Percentiles rank a stretch among this genome's conserved stretches.
These are phyloP conservation scores for Pristionchus entomophagus DNA, from an alignment of 2,888 invertebrate species.

Conservation along the genomic window DNA sequence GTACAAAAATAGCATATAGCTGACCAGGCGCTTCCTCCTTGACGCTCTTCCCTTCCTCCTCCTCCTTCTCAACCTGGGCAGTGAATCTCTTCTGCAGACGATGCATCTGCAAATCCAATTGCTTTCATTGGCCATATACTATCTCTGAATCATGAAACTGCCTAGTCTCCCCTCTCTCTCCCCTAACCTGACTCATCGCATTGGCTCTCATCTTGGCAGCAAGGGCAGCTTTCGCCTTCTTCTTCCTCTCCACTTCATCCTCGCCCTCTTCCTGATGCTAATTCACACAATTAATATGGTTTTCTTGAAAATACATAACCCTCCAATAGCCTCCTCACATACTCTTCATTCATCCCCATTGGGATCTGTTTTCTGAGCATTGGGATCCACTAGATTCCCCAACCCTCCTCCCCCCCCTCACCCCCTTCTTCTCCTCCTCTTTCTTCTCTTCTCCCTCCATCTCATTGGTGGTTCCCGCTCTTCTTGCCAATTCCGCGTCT, in stretches of 20 bases:
- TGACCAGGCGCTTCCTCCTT: conserved; percentile 47
- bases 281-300: no score
- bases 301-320: no score
- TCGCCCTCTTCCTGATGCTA: neutral
- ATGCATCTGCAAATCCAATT: conserved; percentile 54
- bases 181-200: conserved; percentile 61
- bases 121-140: neutral
- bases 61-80: conserved; percentile 46
- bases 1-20: neutral
- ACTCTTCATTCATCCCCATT: no score
- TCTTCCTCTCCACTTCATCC: conserved; percentile 44
- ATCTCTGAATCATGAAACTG: neutral
- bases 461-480: conserved; percentile 13
- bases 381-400: no score
- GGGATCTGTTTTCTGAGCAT: no score
- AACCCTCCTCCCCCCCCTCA: no score
- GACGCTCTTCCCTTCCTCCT: neutral
- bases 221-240: conserved; percentile 54
- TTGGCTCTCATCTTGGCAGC: conserved; percentile 67
- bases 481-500: neutral
- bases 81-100: conserved; percentile 61
- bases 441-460: conserved; percentile 48
- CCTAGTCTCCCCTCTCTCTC: neutral
- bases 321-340: no score
- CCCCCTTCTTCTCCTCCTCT: conserved; percentile 45